Percentiles rank a stretch among this genome's conserved stretches.
Conservation (phyloP, 2,113 vertebrate species). For the Dicentrarchus labrax region DNA sequence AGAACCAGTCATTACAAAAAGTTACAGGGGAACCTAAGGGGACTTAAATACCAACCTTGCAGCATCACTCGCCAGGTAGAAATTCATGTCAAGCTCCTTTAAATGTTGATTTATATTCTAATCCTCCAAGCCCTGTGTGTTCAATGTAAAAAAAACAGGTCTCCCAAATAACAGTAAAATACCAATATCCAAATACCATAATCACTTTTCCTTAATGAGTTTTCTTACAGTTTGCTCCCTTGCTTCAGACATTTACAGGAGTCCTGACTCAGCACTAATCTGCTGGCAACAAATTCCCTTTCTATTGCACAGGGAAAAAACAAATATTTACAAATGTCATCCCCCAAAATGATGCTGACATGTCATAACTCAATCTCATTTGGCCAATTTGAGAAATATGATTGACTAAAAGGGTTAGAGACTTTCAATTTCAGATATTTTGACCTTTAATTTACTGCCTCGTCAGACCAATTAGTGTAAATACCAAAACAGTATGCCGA, state of each 20-base stretch:
- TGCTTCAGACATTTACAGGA: neutral
- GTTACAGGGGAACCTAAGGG: neutral
- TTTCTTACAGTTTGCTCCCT: constrained; percentile 1
- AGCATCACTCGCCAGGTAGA: neutral
- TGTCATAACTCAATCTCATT: constrained; percentile 9
- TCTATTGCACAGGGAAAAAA: constrained; percentile 20
- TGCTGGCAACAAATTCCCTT: neutral
- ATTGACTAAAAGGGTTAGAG: constrained; percentile 16
- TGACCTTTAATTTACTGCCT: constrained; percentile 49
- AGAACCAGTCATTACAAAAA: neutral
- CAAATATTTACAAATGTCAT: constrained; percentile 36
- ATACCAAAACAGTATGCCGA: constrained; percentile 13
- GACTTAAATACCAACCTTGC: neutral
- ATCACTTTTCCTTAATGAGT: constrained; percentile 31
- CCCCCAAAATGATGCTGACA: neutral
- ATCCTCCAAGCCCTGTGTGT: constrained; percentile 14
- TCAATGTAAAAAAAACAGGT: constrained; percentile 2
- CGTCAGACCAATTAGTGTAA: constrained; percentile 41
- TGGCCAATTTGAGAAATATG: constrained; percentile 17
- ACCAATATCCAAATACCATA: neutral
- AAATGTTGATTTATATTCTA: constrained; percentile 32
- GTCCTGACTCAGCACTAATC: constrained; percentile 45
- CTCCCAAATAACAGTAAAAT: constrained; percentile 10
- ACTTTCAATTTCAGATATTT: constrained; percentile 1
- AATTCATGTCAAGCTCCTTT: neutral